Conservation (phyloP, 1,140 invertebrate species). For the Orchesella cincta region DNA sequence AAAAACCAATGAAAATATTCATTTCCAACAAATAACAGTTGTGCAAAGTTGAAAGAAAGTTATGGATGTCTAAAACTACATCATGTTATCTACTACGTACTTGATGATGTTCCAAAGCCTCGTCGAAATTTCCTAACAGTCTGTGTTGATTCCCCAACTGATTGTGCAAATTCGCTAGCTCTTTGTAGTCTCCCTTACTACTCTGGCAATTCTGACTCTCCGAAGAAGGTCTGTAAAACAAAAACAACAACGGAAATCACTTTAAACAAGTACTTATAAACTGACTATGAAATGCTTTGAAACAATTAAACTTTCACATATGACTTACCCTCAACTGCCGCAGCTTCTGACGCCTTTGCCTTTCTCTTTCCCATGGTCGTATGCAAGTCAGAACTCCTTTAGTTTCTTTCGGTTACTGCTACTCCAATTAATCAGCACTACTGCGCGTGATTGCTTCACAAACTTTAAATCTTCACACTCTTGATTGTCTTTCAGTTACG, state of each 20-base stretch:
- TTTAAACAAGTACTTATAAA: not conserved
- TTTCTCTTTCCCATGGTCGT: not conserved
- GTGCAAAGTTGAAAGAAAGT: too few relatives aligned
- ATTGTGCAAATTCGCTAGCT: slow-evolving; percentile 45
- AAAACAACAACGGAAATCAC: not conserved
- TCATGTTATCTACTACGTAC: too few relatives aligned
- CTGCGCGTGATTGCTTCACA: not conserved
- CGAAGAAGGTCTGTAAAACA: too few relatives aligned
- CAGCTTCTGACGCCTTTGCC: not conserved
- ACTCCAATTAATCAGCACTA: not conserved
- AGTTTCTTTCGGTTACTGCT: not conserved
- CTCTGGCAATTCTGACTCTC: not conserved
- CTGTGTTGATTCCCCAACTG: slow-evolving; percentile 42
- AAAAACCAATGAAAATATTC: too few relatives aligned
- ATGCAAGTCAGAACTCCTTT: not conserved
- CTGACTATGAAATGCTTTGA: too few relatives aligned
- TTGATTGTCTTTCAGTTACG: not conserved
- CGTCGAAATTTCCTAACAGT: slow-evolving; percentile 31
- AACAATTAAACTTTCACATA: not conserved
- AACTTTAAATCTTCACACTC: not conserved
- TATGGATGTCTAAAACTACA: too few relatives aligned
- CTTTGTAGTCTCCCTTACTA: slow-evolving; percentile 38
- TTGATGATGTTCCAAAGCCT: slow-evolving; percentile 43
- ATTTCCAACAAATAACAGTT: too few relatives aligned
- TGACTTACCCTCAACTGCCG: not conserved